Base-by-base conservation (phyloP, 1,140 invertebrate species). In the Calliopsis andreniformis region DNA sequence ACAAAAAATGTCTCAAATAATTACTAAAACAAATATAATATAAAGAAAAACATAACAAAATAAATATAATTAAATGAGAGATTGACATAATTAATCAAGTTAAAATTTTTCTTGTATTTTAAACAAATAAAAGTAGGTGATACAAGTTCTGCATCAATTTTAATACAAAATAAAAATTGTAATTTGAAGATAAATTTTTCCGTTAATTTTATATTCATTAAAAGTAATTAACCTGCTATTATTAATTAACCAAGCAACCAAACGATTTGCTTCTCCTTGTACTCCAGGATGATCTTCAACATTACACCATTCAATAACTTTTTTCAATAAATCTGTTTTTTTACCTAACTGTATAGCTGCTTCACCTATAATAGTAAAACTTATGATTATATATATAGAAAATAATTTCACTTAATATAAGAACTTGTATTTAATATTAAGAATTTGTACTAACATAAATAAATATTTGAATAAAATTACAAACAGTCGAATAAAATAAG, bases 281-380 rank as follows among this genome's bases (percentile, higher is more conserved):
- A 97, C 96, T 16, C 97, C 96, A 47, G 96, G 94, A 92, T 97
- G 96, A 85, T 96, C 96, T 35, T 95, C 95, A 32, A 95, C 95
- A 71, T 91, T 92, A 86, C 96, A 96, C 96, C 97, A 98, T 55
- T 94, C 93, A n/a, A 96, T 95, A 53, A 95, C 88, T 86, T 94
- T 93, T 20, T 92, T 90, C 18, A 97, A 89, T 61, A 96, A 93
- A 32, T 93, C 93, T 51, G 89, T 86, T 70, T 93, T 92, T 18
- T 87, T 91, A 43, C 95, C 94, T 49, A 97, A 88, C 58, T 92
- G 89, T 43, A 92, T 88, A 0, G 96, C 95, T 23, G 95, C 94
- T 67, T 93, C 86, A 82, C 94, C 95, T 96, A 25, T 90, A 90
- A 43, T 28, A 10, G 10, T 14, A 25, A 16, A 12, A 56, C 35